Evolutionary conservation across 2,113 vertebrate genomes (phyloP).

Genomic region (Thinocorus orbignyianus): DNA sequence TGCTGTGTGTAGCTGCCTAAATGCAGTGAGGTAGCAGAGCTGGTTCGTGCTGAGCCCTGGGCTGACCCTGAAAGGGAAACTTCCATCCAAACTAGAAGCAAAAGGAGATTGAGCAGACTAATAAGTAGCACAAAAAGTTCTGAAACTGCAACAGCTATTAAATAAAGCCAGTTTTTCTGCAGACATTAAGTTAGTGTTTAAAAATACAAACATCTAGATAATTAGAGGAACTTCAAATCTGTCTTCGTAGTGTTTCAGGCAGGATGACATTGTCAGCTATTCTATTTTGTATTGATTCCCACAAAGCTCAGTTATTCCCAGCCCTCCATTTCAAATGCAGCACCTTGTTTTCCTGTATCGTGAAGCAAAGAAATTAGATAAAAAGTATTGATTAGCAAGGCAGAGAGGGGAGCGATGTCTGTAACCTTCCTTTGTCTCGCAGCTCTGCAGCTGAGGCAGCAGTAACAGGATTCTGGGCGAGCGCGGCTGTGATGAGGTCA

Average conservation of each 20-base stretch:
- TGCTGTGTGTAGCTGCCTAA: no score
- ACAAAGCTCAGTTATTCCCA: conserved; percentile 43
- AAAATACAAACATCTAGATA: conserved; percentile 38
- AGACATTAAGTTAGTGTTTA: conserved; percentile 32
- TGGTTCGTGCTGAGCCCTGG: neutral
- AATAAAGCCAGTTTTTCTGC: neutral
- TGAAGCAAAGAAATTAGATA: conserved; percentile 64
- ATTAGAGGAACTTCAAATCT: conserved; percentile 52
- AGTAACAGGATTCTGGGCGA: conserved; percentile 54
- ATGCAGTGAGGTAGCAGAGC: neutral
- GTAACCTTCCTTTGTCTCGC: conserved; percentile 57
- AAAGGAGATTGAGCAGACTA: neutral
- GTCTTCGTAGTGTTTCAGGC: conserved; percentile 16
- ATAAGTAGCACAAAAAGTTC: neutral
- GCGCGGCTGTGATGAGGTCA: conserved; percentile 60
- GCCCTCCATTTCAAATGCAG: conserved; percentile 42
- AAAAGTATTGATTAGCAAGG: conserved; percentile 51
- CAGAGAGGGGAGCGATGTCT: conserved; percentile 42
- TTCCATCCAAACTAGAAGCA: neutral
- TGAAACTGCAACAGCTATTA: neutral
- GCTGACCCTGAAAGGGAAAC: conserved; percentile 10
- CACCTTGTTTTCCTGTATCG: conserved; percentile 53
- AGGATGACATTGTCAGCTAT: conserved; percentile 49
- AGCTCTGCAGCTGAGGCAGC: conserved; percentile 59
- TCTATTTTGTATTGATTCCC: conserved; percentile 42